Evolutionary conservation across 2,113 vertebrate genomes (phyloP).

Genomic region (Heterochromis multidens): DNA sequence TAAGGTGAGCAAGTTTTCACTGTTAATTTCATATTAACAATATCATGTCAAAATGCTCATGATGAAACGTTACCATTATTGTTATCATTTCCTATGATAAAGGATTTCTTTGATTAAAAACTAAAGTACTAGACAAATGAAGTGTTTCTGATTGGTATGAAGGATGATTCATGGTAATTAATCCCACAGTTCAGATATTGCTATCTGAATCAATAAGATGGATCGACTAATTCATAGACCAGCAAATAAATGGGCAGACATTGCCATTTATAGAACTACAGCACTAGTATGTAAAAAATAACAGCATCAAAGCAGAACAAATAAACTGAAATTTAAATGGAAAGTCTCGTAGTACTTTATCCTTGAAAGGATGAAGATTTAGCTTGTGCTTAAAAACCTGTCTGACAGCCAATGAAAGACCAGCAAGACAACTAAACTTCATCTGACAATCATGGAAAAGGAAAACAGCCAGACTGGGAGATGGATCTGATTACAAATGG

Average conservation of each 20-base stretch:
- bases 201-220: not conserved
- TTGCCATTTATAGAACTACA: not conserved
- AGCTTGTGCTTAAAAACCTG: not conserved
- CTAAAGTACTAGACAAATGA: not conserved
- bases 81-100: not conserved
- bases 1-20: not conserved
- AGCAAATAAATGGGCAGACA: not conserved
- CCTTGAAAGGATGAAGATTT: not conserved
- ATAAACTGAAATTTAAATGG: not conserved
- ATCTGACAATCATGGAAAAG: not conserved
- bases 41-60: not conserved
- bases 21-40: not conserved
- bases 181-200: not conserved
- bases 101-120: not conserved
- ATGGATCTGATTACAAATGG: slow-evolving; percentile 30
- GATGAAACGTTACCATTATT: not conserved
- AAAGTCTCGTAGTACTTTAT: not conserved
- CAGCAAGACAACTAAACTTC: not conserved
- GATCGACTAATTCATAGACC: not conserved
- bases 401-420: slow-evolving; percentile 2
- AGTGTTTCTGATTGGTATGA: not conserved
- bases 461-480: not conserved
- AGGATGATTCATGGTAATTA: not conserved
- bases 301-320: not conserved
- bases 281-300: not conserved